phyloP scores from a whole-genome alignment of 2,113 vertebrate species.

The Zosterops hypoxanthus region DNA sequence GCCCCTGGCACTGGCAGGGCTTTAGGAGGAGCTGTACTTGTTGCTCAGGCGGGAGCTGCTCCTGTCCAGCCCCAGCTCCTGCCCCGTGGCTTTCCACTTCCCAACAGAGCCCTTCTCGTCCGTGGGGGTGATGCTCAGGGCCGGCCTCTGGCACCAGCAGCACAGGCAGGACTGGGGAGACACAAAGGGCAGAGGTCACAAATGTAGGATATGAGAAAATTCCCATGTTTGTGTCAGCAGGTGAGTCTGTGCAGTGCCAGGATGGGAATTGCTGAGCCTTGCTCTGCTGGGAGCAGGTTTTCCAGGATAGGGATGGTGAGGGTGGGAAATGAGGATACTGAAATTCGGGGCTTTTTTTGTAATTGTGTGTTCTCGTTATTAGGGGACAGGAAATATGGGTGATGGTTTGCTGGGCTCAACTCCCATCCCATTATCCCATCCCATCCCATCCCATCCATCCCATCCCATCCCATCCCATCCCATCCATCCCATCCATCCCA shows the following conservation, averaged over 20 bases:
- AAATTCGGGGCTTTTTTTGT: not conserved
- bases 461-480: not conserved
- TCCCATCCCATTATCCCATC: not conserved
- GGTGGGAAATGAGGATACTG: not conserved
- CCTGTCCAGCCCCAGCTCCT: constrained; percentile 82
- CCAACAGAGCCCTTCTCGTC: constrained; percentile 79
- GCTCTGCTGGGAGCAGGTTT: not conserved
- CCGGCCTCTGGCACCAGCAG: constrained; percentile 87
- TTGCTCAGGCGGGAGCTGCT: constrained; percentile 87
- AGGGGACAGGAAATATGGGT: not conserved
- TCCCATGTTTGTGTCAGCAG: accelerated
- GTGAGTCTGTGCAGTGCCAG: not conserved
- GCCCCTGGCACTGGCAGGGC: accelerated
- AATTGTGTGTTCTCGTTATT: not conserved
- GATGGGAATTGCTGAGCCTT: not conserved
- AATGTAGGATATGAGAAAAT: accelerated
- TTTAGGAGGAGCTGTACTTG: constrained; percentile 87
- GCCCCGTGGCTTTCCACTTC: constrained; percentile 85
- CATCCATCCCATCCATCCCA: not conserved
- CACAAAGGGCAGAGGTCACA: not conserved
- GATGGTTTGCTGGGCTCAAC: not conserved
- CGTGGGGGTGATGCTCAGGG: constrained; percentile 70
- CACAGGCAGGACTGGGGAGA: constrained; percentile 86
- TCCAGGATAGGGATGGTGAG: not conserved
- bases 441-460: no score